Base-by-base conservation (phyloP, 2,113 vertebrate genomes). In the Barbus barbus region DNA sequence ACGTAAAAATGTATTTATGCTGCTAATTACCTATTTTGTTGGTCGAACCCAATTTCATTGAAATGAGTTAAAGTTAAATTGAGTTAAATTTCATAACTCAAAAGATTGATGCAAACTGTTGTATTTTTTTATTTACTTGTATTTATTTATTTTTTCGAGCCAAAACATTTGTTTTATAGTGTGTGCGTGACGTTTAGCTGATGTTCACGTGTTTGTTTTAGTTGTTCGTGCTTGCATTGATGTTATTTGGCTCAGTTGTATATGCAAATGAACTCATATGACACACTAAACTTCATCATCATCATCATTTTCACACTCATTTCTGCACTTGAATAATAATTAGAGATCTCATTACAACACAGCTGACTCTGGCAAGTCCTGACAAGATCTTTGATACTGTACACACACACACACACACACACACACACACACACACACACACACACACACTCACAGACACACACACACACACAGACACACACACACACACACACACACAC, bases 301-400 rank as follows among this genome's bases (percentile, higher is more conserved):
- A 41, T 41, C 38, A 36, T 88, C 80, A 83, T 87, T 74, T 85
- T 69, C 86, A 86, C 69, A 1, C 24, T 18, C 61, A 56, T 87
- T 86, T 77, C 83, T 81, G 56, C 71, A 86, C 84, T 89, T 11
- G 53, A 73, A 89, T 88, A 60, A 24, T 36, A 60, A 78, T 41
- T 7, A 60, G n/a, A 74, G 38, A 28, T 24, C 24, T 79, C 33
- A 63, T 44, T 63, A 63, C 12, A 48, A 61, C 77, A 63, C 28
- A 1, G 77, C 80, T 84, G 79, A 85, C 79, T 38, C 16, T 60
- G 20, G 73, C 77, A 36, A 61, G 77, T 58, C 56, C 56, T 44
- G 77, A 61, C 77, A 79, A 26, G 51, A 79, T 44, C 24, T 9
- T 48, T 9, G 11, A 74, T 16, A 5, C 33, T 9, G 0, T 4